These are phyloP conservation scores for Dendrocincla tyrannina DNA, from an alignment of 2,797 vertebrate species.

Conservation along the genomic window DNA sequence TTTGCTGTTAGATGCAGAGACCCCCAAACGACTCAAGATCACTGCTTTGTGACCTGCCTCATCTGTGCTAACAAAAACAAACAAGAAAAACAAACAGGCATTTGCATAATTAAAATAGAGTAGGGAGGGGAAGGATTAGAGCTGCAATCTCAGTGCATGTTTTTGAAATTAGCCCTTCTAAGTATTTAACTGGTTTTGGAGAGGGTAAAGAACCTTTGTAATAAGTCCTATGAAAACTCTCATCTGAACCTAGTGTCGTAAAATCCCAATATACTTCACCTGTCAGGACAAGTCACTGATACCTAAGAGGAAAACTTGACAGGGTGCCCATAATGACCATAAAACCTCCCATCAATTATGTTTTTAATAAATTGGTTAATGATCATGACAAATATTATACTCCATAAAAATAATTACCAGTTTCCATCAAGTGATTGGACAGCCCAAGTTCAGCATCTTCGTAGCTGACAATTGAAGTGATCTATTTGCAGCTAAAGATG, in stretches of 20 bases:
- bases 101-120: neutral
- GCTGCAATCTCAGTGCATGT: neutral
- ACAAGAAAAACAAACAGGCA: neutral
- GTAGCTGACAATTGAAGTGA: neutral
- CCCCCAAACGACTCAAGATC: neutral
- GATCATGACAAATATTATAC: neutral
- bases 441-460: neutral
- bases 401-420: neutral
- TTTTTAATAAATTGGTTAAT: neutral
- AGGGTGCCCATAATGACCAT: neutral
- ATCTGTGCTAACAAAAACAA: neutral
- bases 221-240: neutral
- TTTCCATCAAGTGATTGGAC: neutral
- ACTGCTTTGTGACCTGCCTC: neutral
- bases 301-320: neutral
- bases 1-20: neutral
- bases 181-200: neutral
- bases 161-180: neutral
- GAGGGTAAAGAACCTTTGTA: neutral
- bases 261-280: neutral
- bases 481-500: neutral
- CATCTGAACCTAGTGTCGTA: neutral
- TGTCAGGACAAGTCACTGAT: neutral
- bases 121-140: neutral
- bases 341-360: neutral